Evolutionary conservation across 2,888 invertebrate species (phyloP), one percentile per base, ranked within the genome.

Genomic region (Daptonema setosum): DNA sequence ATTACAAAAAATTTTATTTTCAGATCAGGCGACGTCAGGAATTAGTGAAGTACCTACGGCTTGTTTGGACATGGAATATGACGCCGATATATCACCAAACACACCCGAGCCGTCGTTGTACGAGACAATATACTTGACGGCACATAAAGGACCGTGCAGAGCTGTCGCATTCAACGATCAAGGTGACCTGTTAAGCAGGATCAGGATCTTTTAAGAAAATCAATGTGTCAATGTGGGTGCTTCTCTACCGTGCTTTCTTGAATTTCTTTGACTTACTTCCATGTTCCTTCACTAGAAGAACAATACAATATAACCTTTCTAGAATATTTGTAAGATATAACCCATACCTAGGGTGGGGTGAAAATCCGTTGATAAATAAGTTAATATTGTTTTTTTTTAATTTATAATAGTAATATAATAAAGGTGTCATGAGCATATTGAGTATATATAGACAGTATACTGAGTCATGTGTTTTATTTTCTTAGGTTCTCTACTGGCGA

Each of bases 71-170:
- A 74, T 97, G 60, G 95, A 97, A 72, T 93, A 83, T 73, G 93
- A 95, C 71, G 90, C 91, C 55, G 95, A 97, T 71, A 71, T 68
- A 1, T 58, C 61, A 22, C 66, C 69, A 14, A 61, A 62, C 22
- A 90, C 95, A 0, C 91, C 95, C 0, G 95, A 97, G 71, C 93
- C 93, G 1, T 87, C 90, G 0, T 80, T 87, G 14, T 97, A 99
- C 70, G 95, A 97, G 75, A 97, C 97, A 0, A 93, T 93, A 0
- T 99, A 95, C 69, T 90, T 97, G 41, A 97, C 97, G 1, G 87
- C 91, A 2, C 95, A 97, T 73, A 95, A 95, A 74, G 88, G 86
- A 2, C 72, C 77, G 57, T 97, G 95, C 62, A 77, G 95, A 56
- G 85, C 93, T 0, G 95, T 91, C 5, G 88, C 90, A 2, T 99